Evolutionary conservation across 2,797 vertebrate species (phyloP), one percentile per base, ranked within the genome.

Genomic region (Malurus leucopterus): DNA sequence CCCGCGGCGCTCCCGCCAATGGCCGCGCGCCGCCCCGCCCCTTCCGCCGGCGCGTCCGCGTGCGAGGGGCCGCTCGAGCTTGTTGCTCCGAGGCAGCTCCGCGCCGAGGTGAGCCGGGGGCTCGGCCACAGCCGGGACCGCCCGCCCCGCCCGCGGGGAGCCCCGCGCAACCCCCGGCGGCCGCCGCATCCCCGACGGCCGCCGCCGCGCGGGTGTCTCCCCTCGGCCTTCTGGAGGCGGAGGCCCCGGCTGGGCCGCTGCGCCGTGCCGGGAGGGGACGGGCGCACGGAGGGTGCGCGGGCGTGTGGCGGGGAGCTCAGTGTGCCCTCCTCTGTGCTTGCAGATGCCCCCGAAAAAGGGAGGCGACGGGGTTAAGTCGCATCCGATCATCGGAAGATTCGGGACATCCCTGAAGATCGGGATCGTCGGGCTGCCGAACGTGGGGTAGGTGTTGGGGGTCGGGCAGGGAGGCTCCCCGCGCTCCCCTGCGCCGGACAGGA

Each of bases 331-430:
- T 94, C 82, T 96, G 16, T 86, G 51, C 69, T 97, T 97, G 58
- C 96, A 99, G 99, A 99, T 99, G 99, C 98, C 99, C 90, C 99
- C 99, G 7, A 99, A 99, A 96, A 99, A 99, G 95, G 96, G 86
- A 97, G 97, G 97, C 83, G 98, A 99, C 93, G 98, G 97, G 84
- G 97, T 98, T 50, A 99, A 99, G 76, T 95, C 96, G 22, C 94
- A 97, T 43, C 98, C 98, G 36, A 96, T 99, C 91, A 99, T 99
- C 95, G 99, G 99, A 93, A 97, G 99, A 72, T 99, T 99, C 93
- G 99, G 99, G 90, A 99, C 99, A 55, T 99, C 99, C 24, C 96
- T 99, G 95, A 99, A 99, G 97, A 99, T 99, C 94, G 99, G 99
- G 92, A 99, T 99, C 86, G 99, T 99, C 76, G 99, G 99, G 95